Percentiles rank a stretch among this genome's conserved stretches.
These are phyloP conservation scores for Aphodius sticticus DNA, from an alignment of 2,888 invertebrate genomes.

Conservation along the genomic window DNA sequence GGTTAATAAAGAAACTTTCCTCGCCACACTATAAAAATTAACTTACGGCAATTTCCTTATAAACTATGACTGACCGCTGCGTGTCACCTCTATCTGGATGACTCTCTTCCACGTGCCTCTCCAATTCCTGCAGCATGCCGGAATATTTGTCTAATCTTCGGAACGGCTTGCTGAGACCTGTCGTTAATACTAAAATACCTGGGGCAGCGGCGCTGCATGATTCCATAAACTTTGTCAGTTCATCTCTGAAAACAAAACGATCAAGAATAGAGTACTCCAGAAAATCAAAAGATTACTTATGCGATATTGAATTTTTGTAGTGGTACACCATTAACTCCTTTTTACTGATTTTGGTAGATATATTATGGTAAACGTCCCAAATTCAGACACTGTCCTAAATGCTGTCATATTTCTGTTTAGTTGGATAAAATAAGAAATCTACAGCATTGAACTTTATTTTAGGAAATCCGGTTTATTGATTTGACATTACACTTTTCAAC, in stretches of 20 bases:
- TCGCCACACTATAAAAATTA: not conserved
- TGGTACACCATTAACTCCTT: no score
- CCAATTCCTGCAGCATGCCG: constrained; percentile 92
- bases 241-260: constrained; percentile 68
- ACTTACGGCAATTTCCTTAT: constrained; percentile 92
- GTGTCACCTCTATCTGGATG: constrained; percentile 97
- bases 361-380: no score
- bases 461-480: no score
- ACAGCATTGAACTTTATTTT: no score
- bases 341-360: no score
- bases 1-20: no score
- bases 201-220: constrained; percentile 84
- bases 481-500: no score
- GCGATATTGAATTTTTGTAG: no score
- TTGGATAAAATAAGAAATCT: no score
- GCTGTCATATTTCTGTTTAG: no score
- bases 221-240: constrained; percentile 87
- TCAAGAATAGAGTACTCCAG: not conserved
- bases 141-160: constrained; percentile 94
- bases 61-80: constrained; percentile 93
- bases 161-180: constrained; percentile 94
- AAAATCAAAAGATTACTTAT: no score
- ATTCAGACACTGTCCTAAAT: no score
- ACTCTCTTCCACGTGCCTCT: constrained; percentile 93
- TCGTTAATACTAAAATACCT: constrained; percentile 88